Base-by-base conservation (phyloP, 1,140 invertebrate genomes). In the Tetraneura akinire region DNA sequence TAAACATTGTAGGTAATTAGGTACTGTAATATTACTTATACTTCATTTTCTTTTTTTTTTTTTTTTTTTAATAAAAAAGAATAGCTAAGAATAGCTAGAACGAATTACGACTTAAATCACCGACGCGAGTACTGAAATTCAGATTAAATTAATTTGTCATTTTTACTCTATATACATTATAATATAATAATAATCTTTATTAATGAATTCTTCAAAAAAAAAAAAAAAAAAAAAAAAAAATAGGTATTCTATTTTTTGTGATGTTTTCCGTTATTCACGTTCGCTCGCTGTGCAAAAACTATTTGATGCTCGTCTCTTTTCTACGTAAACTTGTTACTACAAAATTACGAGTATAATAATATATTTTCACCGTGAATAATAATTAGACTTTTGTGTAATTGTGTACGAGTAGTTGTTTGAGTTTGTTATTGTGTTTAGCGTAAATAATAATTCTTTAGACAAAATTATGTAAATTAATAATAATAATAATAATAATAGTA, bases 141-240 rank as follows among this genome's bases (percentile, higher is more conserved):
- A 14, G 55, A 26, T 57, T 57, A 57, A 57, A 57, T 57, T 57
- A 57, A 57, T 57, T 57, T 57, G 21, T 23, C 55, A 57, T 57
- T 57, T 57, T n/a, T n/a, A 11, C 55, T 57, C 55, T 57, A 23
- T 23, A 57, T 13, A 14, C 13, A 13, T 57, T 57, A 57, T 23
- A 57, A 23, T 23, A 57, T 23, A 13, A 57, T 11, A 57, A 57
- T 57, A 26, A 57, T 57, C 55, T 23, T 57, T 26, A 57, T 57
- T 57, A 26, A 57, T 57, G 55, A 57, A 23, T 57, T 57, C 21
- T 21, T 23, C 21, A 26, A 57, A 10, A n/a, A n/a, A n/a, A n/a
- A n/a, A n/a, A n/a, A n/a, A n/a, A n/a, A n/a, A n/a, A n/a, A n/a
- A n/a, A n/a, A n/a, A n/a, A n/a, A n/a, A n/a, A n/a, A 23, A 26